Evolutionary conservation across 2,113 vertebrate genomes (phyloP).

Genomic region (Pterocles gutturalis): DNA sequence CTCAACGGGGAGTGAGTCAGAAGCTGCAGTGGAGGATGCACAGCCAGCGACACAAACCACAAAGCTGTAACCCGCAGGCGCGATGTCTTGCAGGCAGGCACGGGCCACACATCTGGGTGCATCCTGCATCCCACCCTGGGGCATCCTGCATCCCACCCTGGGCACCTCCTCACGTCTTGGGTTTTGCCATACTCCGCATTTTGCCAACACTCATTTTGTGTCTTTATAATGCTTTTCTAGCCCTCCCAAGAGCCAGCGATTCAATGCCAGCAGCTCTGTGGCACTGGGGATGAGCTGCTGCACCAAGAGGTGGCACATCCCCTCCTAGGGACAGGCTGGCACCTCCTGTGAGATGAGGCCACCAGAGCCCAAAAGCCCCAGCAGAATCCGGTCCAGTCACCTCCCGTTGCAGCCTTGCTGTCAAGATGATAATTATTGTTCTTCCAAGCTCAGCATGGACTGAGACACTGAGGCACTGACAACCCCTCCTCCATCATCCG

Average conservation of each 20-base stretch:
- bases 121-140: background rate
- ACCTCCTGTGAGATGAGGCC: background rate
- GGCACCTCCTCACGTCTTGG: background rate
- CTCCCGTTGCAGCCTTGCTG: background rate
- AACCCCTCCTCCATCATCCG: background rate
- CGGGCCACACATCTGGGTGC: rapidly evolving
- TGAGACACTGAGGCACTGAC: too few species aligned
- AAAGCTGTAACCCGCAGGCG: background rate
- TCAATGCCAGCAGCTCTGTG: background rate
- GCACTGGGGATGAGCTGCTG: background rate
- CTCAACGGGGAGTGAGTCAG: rapidly evolving
- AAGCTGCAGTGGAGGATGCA: rapidly evolving
- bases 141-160: background rate
- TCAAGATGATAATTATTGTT: background rate
- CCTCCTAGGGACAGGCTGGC: background rate
- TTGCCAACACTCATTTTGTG: background rate
- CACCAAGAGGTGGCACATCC: background rate
- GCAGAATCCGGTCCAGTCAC: background rate
- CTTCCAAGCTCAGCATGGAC: background rate
- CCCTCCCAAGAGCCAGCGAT: background rate
- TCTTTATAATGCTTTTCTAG: background rate
- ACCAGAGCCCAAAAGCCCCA: background rate
- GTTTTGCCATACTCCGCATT: background rate
- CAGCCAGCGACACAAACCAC: background rate
- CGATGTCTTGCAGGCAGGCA: background rate